These are phyloP conservation scores for Trochalopteron elliotii DNA, from an alignment of 2,113 vertebrate genomes.

Conservation along the genomic window DNA sequence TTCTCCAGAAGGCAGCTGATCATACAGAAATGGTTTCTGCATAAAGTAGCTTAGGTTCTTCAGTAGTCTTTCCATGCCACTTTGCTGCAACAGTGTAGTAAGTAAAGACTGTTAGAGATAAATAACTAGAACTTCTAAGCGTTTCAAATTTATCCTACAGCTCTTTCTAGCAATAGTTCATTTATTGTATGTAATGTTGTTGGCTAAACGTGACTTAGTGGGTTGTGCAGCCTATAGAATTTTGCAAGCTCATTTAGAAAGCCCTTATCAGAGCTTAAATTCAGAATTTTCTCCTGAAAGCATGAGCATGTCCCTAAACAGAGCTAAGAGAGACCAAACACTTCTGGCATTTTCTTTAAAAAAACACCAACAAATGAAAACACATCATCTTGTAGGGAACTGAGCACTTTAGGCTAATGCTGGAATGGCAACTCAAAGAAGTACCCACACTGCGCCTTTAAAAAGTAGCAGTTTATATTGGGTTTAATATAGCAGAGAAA, in stretches of 20 bases:
- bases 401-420: neutral
- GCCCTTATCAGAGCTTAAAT: neutral
- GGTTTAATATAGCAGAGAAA: conserved; percentile 46
- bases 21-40: neutral
- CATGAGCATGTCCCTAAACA: neutral
- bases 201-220: neutral
- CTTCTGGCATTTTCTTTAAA: neutral
- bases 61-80: neutral
- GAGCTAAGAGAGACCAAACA: neutral
- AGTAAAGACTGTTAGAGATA: neutral
- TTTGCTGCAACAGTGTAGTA: neutral
- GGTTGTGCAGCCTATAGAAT: neutral
- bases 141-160: neutral
- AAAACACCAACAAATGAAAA: neutral
- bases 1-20: neutral
- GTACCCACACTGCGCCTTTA: neutral
- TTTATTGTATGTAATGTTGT: neutral
- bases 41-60: neutral
- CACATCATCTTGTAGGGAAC: neutral
- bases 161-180: neutral
- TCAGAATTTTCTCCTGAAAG: neutral
- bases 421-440: neutral
- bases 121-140: neutral
- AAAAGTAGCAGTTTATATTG: conserved; percentile 9
- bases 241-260: neutral